These are phyloP conservation scores for Ypsolopha sequella DNA, from an alignment of 2,888 invertebrate species.

Conservation along the genomic window DNA sequence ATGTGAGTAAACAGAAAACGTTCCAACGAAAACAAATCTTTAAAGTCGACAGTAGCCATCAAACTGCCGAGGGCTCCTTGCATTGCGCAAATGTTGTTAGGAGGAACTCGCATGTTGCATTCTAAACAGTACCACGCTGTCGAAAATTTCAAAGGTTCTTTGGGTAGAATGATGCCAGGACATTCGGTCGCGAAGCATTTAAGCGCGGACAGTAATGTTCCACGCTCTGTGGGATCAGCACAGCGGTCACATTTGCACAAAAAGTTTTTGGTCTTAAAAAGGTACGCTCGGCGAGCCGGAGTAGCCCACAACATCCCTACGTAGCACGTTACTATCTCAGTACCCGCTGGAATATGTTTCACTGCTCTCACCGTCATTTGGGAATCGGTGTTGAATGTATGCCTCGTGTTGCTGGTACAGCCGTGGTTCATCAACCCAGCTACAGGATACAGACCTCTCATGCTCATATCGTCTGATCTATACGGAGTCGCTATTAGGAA, in stretches of 20 bases:
- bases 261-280: slow-evolving; percentile 77
- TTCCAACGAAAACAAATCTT: slow-evolving; percentile 64
- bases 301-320: slow-evolving; percentile 78
- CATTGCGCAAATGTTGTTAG: slow-evolving; percentile 59
- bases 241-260: slow-evolving; percentile 76
- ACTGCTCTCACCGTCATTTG: slow-evolving; percentile 73
- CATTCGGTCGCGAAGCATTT: slow-evolving; percentile 66
- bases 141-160: slow-evolving; percentile 62
- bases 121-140: slow-evolving; percentile 72
- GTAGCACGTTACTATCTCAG: slow-evolving; percentile 77
- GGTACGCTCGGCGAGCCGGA: slow-evolving; percentile 70
- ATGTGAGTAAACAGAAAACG: slow-evolving; percentile 68
- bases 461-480: slow-evolving; percentile 57
- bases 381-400: slow-evolving; percentile 68
- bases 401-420: slow-evolving; percentile 76
- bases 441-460: slow-evolving; percentile 76
- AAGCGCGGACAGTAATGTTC: slow-evolving; percentile 69
- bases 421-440: slow-evolving; percentile 77
- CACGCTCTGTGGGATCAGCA: slow-evolving; percentile 75
- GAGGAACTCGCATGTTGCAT: slow-evolving; percentile 59
- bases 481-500: slow-evolving; percentile 70
- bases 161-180: slow-evolving; percentile 67
- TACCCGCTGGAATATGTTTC: slow-evolving; percentile 67
- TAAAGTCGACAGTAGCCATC: slow-evolving; percentile 58
- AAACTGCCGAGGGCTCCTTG: slow-evolving; percentile 68